Conservation (phyloP, 1,140 invertebrate genomes). For the Scaptomyza graminum region DNA sequence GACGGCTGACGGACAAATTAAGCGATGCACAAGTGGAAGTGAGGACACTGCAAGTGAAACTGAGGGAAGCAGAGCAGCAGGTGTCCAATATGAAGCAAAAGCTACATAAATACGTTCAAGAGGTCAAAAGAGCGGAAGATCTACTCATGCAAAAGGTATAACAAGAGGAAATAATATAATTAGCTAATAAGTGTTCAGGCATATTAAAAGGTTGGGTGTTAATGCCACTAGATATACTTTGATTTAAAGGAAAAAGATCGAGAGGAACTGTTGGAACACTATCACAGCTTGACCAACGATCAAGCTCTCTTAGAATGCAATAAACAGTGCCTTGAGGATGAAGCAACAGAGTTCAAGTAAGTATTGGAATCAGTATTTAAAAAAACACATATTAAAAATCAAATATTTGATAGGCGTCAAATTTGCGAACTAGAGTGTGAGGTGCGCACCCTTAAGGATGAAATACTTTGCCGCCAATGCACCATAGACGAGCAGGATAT, state of each 20-base stretch:
- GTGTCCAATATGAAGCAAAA: conserved; percentile 87
- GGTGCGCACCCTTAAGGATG: conserved; percentile 55
- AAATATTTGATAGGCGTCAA: conserved; percentile 51
- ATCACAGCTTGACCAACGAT: conserved; percentile 86
- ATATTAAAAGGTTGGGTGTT: conserved; percentile 16
- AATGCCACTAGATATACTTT: conserved; percentile 57
- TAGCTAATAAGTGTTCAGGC: conserved; percentile 40
- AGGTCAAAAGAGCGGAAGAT: conserved; percentile 87
- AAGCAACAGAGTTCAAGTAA: conserved; percentile 85
- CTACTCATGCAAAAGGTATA: conserved; percentile 85
- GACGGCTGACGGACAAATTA: conserved; percentile 67
- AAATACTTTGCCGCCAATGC: conserved; percentile 54
- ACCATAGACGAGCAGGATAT: conserved; percentile 57
- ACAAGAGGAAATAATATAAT: neutral
- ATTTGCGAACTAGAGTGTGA: conserved; percentile 72
- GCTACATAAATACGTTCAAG: conserved; percentile 87
- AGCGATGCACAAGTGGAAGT: conserved; percentile 83
- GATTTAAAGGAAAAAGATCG: conserved; percentile 86
- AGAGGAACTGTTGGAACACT: conserved; percentile 88
- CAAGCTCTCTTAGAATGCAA: conserved; percentile 87
- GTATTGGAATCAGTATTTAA: conserved; percentile 3
- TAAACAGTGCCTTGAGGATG: conserved; percentile 87
- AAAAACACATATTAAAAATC: neutral
- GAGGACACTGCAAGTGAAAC: conserved; percentile 84
- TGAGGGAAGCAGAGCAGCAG: conserved; percentile 85